A percentile compares a stretch with the other conserved stretches of the same genome.
Evolutionary conservation across 2,797 vertebrate species (phyloP).

Genomic region (Dermochelys coriacea): DNA sequence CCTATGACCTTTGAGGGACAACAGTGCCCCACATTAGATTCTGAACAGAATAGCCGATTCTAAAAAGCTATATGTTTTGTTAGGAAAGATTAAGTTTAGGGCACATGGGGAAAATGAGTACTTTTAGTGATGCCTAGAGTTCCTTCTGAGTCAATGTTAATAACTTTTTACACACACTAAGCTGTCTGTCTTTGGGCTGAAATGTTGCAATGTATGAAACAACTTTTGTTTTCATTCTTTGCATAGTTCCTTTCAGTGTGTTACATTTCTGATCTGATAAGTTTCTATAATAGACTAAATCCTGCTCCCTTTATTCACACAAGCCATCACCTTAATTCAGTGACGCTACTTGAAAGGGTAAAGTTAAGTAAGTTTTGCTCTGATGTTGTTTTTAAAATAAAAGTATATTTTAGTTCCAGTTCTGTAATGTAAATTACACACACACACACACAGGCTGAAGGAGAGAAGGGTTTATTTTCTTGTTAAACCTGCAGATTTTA

Average conservation of each 20-base stretch:
- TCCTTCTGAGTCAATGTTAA: no score
- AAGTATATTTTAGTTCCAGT: fast-evolving
- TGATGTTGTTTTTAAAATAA: background rate
- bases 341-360: background rate
- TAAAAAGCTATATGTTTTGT: background rate
- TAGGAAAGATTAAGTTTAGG: background rate
- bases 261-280: background rate
- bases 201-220: background rate
- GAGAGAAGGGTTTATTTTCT: background rate
- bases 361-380: background rate
- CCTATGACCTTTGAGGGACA: background rate
- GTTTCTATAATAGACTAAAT: background rate
- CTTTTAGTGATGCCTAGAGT: background rate
- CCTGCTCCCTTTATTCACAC: background rate
- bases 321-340: background rate
- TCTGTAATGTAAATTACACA: background rate
- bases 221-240: background rate
- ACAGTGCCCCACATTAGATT: background rate
- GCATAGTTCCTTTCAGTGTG: background rate
- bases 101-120: background rate
- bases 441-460: background rate
- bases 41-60: background rate
- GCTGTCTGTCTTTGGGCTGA: no score
- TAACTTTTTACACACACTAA: no score
- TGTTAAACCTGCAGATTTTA: background rate